Evolutionary conservation across 2,113 vertebrate species (phyloP).

Genomic region (Nothobranchius furzeri): DNA sequence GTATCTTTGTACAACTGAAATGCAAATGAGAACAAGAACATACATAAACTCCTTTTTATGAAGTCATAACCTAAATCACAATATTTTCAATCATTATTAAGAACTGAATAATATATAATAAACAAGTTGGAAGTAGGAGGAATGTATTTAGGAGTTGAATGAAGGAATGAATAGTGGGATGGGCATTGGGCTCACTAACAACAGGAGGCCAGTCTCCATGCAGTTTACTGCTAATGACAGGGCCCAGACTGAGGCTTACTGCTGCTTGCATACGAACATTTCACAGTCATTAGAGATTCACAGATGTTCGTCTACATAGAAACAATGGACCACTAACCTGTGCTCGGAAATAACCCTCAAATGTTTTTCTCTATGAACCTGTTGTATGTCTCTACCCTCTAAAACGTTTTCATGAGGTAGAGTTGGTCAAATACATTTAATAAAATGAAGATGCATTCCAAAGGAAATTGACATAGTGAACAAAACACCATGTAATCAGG

Average conservation of each 20-base stretch:
- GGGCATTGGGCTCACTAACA: slow-evolving; percentile 19
- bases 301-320: slow-evolving; percentile 31
- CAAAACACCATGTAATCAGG: not conserved
- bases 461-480: not conserved
- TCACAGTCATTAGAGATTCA: slow-evolving; percentile 20
- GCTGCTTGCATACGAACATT: slow-evolving; percentile 4
- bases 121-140: not conserved
- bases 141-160: not conserved
- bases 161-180: not conserved
- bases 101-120: not conserved
- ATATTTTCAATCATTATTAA: not conserved
- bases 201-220: slow-evolving; percentile 34
- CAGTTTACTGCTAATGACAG: slow-evolving; percentile 35
- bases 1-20: not conserved
- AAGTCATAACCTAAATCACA: not conserved
- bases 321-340: slow-evolving; percentile 19
- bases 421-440: not conserved
- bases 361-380: not conserved
- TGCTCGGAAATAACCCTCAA: slow-evolving; percentile 14
- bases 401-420: not conserved
- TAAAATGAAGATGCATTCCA: not conserved
- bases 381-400: not conserved
- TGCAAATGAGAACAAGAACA: not conserved
- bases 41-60: no score
- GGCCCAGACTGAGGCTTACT: slow-evolving; percentile 29